Evolutionary conservation across 2,113 vertebrate species (phyloP), one percentile per base, ranked within the genome.

Genomic region (Fregetta grallaria): DNA sequence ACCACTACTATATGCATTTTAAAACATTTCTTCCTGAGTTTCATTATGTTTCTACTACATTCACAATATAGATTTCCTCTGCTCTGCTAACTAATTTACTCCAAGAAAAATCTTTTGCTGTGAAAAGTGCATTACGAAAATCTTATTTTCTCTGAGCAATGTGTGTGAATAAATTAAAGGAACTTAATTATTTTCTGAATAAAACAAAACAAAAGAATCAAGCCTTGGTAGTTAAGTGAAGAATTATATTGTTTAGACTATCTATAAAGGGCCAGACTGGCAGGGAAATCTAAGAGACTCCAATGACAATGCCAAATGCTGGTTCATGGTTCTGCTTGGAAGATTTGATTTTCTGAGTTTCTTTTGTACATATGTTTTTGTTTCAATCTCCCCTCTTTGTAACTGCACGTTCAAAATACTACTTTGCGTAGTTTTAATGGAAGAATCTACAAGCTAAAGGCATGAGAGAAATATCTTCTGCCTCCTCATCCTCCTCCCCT

Each of bases 131-230:
- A 89, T 95, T 96, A 91, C 65, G 49, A 81, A 96, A 95, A 85
- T 89, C 88, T 92, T 93, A 88, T 96, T 96, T 96, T 96, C 95
- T 95, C 61, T 77, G 63, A 96, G 91, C 62, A 80, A 73, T 58
- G 44, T 79, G 70, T 86, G 80, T 94, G 93, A 94, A 95, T 95
- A 90, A 92, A 96, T 94, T 93, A 94, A 94, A 96, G 36, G 62
- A 91, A 95, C 86, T 71, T 96, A 96, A 97, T 96, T 96, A 96
- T 96, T 97, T 96, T 90, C 94, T 84, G 90, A 95, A 88, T 92
- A 91, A 89, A 94, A 82, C 21, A 72, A 91, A 95, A 95, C 78
- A 96, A 89, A 96, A 91, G 84, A 71, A 94, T 92, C 74, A 76
- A 94, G 50, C 55, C 42, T 77, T 91, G n/a, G 81, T 94, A 94